Conservation (phyloP, 2,797 vertebrate species). For the Acrossocheilus wenchowensis region DNA sequence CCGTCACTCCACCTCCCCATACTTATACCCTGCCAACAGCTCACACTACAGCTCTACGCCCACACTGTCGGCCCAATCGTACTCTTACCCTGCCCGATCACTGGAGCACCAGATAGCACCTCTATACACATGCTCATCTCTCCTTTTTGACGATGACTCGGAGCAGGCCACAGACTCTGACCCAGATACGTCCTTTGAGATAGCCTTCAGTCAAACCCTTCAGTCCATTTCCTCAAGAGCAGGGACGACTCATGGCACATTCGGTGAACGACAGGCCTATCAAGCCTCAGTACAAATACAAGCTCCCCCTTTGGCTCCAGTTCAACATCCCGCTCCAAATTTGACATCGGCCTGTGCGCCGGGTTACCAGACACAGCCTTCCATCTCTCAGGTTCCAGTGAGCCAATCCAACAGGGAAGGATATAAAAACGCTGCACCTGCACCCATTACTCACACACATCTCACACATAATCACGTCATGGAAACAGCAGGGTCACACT, state of each 20-base stretch:
- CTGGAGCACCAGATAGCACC: conserved; percentile 74
- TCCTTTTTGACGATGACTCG: conserved; percentile 63
- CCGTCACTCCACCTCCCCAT: conserved; percentile 71
- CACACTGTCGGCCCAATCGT: conserved; percentile 68
- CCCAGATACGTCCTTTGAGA: conserved; percentile 52
- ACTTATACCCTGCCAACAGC: conserved; percentile 68
- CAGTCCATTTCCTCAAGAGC: background rate
- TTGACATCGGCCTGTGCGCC: conserved; percentile 11
- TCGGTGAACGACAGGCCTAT: background rate
- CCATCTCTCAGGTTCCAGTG: conserved; percentile 1
- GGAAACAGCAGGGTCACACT: conserved; percentile 62
- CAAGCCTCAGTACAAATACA: conserved; percentile 17
- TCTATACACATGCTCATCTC: conserved; percentile 74
- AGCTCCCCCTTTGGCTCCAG: background rate
- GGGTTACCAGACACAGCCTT: conserved; percentile 8
- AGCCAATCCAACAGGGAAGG: conserved; percentile 13
- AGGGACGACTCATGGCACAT: background rate
- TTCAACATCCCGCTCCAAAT: background rate
- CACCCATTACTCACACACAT: conserved; percentile 11
- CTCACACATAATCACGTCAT: conserved; percentile 24
- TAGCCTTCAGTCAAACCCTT: conserved; percentile 47
- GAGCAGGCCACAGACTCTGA: conserved; percentile 57
- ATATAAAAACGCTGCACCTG: conserved; percentile 35
- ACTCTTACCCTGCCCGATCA: conserved; percentile 54
- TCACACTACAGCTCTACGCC: conserved; percentile 67